These are phyloP conservation scores for Tolmerus cingulatus DNA, from an alignment of 2,888 invertebrate genomes.

Conservation along the genomic window DNA sequence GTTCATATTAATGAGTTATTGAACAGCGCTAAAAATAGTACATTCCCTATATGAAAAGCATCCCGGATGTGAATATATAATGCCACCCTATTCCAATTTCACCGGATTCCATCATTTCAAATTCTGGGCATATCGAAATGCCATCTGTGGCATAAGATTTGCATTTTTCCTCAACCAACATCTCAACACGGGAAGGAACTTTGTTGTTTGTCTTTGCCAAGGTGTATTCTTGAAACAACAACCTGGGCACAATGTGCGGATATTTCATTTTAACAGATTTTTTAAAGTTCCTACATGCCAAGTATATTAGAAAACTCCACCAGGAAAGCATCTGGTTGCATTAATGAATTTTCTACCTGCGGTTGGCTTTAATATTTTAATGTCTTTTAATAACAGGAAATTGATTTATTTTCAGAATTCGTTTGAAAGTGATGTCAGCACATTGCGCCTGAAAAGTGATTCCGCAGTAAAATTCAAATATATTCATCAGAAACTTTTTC, in stretches of 20 bases:
- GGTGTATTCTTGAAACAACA: not conserved
- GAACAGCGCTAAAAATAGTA: not conserved
- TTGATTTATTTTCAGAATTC: not conserved
- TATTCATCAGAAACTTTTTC: not conserved
- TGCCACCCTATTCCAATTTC: not conserved
- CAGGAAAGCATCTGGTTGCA: not conserved
- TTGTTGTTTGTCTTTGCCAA: not conserved
- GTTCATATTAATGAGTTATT: not conserved
- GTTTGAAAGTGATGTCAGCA: not conserved
- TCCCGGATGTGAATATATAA: not conserved
- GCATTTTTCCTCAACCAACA: not conserved
- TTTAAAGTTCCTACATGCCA: not conserved
- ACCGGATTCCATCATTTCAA: not conserved
- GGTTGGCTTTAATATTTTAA: not conserved
- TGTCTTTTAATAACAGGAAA: not conserved
- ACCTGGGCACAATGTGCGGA: not conserved
- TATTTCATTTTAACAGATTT: not conserved
- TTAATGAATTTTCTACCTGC: not conserved
- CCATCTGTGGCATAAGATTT: not conserved
- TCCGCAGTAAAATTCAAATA: not conserved
- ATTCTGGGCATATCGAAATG: not conserved
- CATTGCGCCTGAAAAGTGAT: not conserved
- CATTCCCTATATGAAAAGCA: not conserved
- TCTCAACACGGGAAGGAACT: not conserved
- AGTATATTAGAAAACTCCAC: not conserved